A percentile compares a stretch with the other conserved stretches of the same genome.
phyloP scores from a whole-genome alignment of 2,888 invertebrate genomes.

The Embidobia sp. region DNA sequence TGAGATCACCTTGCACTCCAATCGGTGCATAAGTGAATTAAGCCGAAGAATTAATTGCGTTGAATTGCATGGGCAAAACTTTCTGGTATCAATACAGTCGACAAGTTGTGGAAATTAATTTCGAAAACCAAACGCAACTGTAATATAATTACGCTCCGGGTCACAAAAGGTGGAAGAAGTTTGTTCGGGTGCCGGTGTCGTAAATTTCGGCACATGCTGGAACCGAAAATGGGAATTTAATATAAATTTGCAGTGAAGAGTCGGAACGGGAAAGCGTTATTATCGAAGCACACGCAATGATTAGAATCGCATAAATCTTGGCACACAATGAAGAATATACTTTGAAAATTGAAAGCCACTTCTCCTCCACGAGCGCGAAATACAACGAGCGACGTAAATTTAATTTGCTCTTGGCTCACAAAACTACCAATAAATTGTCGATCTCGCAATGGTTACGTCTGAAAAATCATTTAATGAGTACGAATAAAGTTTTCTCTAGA shows the following conservation, averaged over 20 bases:
- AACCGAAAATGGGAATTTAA: conserved; percentile 3
- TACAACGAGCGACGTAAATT: no score
- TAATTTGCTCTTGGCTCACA: no score
- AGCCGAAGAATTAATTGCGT: not conserved
- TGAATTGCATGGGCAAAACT: not conserved
- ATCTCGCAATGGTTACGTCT: no score
- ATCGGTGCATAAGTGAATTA: not conserved
- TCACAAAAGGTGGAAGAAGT: not conserved
- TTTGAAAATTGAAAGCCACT: not conserved
- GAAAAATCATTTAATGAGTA: no score
- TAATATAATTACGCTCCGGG: not conserved
- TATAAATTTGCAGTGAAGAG: conserved; percentile 2
- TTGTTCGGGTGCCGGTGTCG: not conserved
- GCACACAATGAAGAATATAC: not conserved
- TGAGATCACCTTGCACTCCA: not conserved
- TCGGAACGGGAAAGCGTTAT: conserved; percentile 7
- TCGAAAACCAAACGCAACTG: no score
- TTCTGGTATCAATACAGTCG: not conserved
- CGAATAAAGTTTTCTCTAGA: no score
- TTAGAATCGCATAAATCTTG: conserved; percentile 20
- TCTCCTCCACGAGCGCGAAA: no score
- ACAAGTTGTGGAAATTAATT: not conserved
- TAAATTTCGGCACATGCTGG: not conserved
- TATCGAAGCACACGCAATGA: conserved; percentile 13
- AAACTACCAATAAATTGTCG: no score